phyloP scores from a whole-genome alignment of 2,888 invertebrate species.

The Ptilodon capucinus region DNA sequence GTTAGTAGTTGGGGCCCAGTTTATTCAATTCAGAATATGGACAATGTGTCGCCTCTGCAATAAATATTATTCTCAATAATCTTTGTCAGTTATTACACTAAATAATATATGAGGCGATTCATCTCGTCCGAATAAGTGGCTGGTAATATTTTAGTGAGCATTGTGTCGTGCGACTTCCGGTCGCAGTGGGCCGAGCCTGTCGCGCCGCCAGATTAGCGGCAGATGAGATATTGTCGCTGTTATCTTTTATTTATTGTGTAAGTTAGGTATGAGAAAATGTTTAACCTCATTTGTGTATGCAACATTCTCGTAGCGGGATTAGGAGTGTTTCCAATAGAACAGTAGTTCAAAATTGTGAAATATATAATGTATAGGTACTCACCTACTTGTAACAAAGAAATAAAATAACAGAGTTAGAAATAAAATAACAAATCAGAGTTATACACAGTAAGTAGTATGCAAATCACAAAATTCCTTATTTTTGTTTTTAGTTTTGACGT shows the following conservation, averaged over 20 bases:
- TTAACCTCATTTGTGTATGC: too few relatives aligned
- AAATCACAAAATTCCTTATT: too few relatives aligned
- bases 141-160: conserved; percentile 60
- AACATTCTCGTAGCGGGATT: too few relatives aligned
- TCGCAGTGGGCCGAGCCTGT: conserved; percentile 39
- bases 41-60: conserved; percentile 25
- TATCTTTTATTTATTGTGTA: conserved; percentile 18
- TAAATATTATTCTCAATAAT: conserved; percentile 32
- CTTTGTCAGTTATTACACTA: conserved; percentile 63
- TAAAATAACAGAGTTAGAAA: too few relatives aligned
- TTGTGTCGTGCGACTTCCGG: conserved; percentile 65
- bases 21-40: conserved; percentile 1
- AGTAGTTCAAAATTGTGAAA: too few relatives aligned
- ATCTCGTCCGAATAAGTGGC: conserved; percentile 69
- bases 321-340: too few relatives aligned
- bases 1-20: conserved; percentile 19
- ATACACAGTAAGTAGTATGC: too few relatives aligned
- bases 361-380: too few relatives aligned
- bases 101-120: conserved; percentile 75
- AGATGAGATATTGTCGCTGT: conserved; percentile 46
- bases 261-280: too few relatives aligned
- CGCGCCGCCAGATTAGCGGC: conserved; percentile 26
- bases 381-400: too few relatives aligned
- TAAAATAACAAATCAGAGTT: too few relatives aligned
- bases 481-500: too few relatives aligned